Conservation (phyloP, 2,888 invertebrate species). For the Hypomecis punctinalis region DNA sequence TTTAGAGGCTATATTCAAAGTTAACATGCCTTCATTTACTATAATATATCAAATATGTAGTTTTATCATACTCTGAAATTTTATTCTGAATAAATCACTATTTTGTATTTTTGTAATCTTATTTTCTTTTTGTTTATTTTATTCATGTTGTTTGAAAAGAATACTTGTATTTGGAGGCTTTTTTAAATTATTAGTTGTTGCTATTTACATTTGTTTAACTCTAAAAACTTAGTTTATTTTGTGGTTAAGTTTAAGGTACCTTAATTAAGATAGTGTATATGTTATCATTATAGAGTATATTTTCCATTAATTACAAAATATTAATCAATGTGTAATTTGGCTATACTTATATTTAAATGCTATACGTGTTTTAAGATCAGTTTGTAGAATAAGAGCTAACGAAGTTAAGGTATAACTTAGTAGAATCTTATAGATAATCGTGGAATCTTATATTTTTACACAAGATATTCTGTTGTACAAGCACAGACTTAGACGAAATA, state of each 20-base stretch:
- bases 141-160: constrained; percentile 64
- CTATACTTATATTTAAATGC: constrained; percentile 38
- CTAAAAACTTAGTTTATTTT: constrained; percentile 67
- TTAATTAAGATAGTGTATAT: constrained; percentile 40
- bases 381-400: constrained; percentile 33
- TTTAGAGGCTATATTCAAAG: constrained; percentile 64
- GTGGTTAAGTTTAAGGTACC: constrained; percentile 53
- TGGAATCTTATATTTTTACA: constrained; percentile 44
- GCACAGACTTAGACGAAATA: constrained; percentile 14
- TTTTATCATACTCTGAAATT: constrained; percentile 54
- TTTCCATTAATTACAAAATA: constrained; percentile 36
- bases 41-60: constrained; percentile 44
- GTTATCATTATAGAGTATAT: constrained; percentile 43
- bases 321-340: constrained; percentile 37
- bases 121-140: constrained; percentile 67
- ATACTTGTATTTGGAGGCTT: constrained; percentile 75
- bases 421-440: constrained; percentile 17
- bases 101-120: constrained; percentile 45
- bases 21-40: constrained; percentile 54
- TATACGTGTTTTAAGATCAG: constrained; percentile 34
- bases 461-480: constrained; percentile 15
- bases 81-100: constrained; percentile 51
- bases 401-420: constrained; percentile 20
- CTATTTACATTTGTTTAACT: constrained; percentile 81
- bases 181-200: constrained; percentile 73